Evolutionary conservation across 2,888 invertebrate genomes (phyloP), one percentile per base, ranked within the genome.

Genomic region (Lamellibrachia columna): DNA sequence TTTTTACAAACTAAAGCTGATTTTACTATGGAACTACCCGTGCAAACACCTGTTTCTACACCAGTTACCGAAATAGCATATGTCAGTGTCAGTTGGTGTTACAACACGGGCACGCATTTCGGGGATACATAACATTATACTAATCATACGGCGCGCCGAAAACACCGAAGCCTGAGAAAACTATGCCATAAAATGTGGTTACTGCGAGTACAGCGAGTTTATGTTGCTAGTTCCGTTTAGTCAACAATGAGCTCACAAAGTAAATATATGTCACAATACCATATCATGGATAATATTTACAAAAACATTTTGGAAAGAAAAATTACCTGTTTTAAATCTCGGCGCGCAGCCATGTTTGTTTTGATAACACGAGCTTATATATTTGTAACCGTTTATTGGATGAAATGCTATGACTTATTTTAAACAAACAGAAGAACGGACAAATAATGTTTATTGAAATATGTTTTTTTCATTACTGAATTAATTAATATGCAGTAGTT

Each of bases 321-420:
- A 6, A 22, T 75, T 75, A 75, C 75, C 75, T 75, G 75, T 75
- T 75, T 75, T 75, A 75, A 75, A 75, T 75, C 75, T 75, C 75
- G 75, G 75, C 75, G 75, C 75, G 75, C 75, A 22, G 75, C 75
- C 75, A 75, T 75, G 22, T 75, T 75, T 75, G 75, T 75, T 75
- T 75, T 75, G 75, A 75, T 75, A 75, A 75, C 75, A 75, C 75
- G 75, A 75, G 75, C 75, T 22, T 22, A 75, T 22, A 22, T 75
- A 22, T n/a, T 75, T 15, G 15, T 75, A 6, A 75, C 75, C n/a
- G 22, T 75, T 75, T 75, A 75, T 75, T 75, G 75, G 75, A 75
- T 75, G 22, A 75, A 75, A 75, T 75, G 75, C 3, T 75, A 75
- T 3, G 75, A 75, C 22, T 22, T n/a, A 22, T 22, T 15, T 75